A percentile compares a stretch with the other conserved stretches of the same genome.
These are phyloP conservation scores for Leptopilina myrica DNA, from an alignment of 2,888 invertebrate species.

Conservation along the genomic window DNA sequence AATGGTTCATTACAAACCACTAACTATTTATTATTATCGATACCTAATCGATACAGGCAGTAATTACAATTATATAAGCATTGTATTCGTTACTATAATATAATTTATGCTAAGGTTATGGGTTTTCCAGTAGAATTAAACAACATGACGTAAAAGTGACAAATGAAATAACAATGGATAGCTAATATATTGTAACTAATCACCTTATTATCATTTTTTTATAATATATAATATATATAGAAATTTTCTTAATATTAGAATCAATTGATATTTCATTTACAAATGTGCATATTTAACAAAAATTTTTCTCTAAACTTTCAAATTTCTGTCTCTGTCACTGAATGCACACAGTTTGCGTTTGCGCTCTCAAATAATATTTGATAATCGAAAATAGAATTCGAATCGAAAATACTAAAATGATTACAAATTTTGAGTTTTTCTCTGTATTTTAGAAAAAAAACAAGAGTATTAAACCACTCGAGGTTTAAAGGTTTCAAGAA, in stretches of 20 bases:
- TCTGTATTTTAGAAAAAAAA: no score
- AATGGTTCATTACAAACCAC: constrained; percentile 40
- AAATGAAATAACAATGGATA: constrained; percentile 72
- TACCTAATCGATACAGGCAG: constrained; percentile 32
- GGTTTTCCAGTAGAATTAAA: constrained; percentile 69
- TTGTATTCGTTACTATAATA: constrained; percentile 47
- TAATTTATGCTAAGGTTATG: constrained; percentile 66
- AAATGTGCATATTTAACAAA: no score
- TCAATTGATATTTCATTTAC: constrained; percentile 12
- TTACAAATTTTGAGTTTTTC: no score
- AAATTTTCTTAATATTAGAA: constrained; percentile 14
- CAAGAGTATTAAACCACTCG: no score
- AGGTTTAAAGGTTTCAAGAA: no score
- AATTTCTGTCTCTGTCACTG: background rate
- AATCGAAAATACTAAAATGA: no score
- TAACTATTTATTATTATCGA: constrained; percentile 40
- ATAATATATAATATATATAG: no score
- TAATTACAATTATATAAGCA: constrained; percentile 37
- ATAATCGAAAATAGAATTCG: no score
- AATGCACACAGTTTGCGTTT: constrained; percentile 1
- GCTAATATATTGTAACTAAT: constrained; percentile 63
- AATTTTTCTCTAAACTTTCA: background rate
- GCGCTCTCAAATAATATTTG: no score
- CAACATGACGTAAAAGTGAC: constrained; percentile 73
- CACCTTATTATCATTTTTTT: background rate